Conservation (phyloP, 2,888 invertebrate species). For the Eumerus sabulonum region DNA sequence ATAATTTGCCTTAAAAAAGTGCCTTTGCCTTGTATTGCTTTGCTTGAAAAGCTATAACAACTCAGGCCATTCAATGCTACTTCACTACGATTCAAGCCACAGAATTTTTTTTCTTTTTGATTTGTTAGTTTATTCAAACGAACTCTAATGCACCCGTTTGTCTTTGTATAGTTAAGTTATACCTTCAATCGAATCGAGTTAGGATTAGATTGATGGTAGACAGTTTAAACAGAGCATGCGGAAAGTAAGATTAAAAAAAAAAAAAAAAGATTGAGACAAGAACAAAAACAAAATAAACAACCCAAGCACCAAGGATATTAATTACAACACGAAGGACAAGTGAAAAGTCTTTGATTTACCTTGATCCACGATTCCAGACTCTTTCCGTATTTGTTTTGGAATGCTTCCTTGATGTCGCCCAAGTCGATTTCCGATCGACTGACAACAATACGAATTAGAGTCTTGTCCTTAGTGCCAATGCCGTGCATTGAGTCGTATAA, state of each 20-base stretch:
- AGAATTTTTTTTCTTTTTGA: too few relatives aligned
- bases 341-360: constrained; percentile 80
- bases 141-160: neutral
- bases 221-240: constrained; percentile 32
- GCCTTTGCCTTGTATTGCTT: neutral
- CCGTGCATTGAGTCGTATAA: constrained; percentile 95
- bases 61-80: too few relatives aligned
- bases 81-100: too few relatives aligned
- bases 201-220: neutral
- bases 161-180: neutral
- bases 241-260: constrained; percentile 1
- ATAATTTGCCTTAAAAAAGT: neutral
- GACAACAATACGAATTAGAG: constrained; percentile 93
- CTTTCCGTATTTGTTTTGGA: constrained; percentile 90
- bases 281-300: constrained; percentile 27
- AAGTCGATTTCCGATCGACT: constrained; percentile 95
- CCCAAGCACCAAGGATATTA: constrained; percentile 58
- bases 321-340: constrained; percentile 11
- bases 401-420: constrained; percentile 94
- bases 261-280: too few relatives aligned
- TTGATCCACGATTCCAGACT: constrained; percentile 91
- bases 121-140: too few relatives aligned
- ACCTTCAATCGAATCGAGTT: constrained; percentile 33
- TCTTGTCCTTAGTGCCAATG: constrained; percentile 91
- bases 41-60: too few relatives aligned